phyloP scores from a whole-genome alignment of 2,888 invertebrate genomes.

The Ichneumoninae sp. region DNA sequence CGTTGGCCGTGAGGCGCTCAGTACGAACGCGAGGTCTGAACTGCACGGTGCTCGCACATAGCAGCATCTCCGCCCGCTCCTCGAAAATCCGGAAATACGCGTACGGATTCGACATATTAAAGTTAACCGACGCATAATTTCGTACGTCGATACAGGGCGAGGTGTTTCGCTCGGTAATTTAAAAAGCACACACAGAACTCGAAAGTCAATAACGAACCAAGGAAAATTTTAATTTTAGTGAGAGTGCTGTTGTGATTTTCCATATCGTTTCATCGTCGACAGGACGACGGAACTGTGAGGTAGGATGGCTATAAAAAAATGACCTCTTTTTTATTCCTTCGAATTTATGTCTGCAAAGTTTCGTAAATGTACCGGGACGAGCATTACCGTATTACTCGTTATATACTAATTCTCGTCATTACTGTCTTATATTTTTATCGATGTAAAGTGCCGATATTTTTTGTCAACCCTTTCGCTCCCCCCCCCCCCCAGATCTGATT shows the following conservation, averaged over 20 bases:
- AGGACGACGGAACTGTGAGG: slow-evolving; percentile 37
- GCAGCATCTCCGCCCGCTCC: slow-evolving; percentile 47
- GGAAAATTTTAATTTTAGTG: slow-evolving; percentile 54
- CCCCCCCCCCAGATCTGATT: no score
- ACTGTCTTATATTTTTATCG: no score
- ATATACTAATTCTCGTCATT: not conserved
- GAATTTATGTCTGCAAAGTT: not conserved
- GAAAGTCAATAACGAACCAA: slow-evolving; percentile 32
- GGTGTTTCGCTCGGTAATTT: slow-evolving; percentile 39
- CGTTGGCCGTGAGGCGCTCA: slow-evolving; percentile 71
- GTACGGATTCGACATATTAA: not conserved
- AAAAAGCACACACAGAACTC: not conserved
- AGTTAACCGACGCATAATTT: not conserved
- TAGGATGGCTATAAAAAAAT: slow-evolving; percentile 31
- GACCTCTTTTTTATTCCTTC: slow-evolving; percentile 3
- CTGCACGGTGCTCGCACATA: slow-evolving; percentile 62
- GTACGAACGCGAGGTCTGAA: slow-evolving; percentile 70
- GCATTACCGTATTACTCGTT: not conserved
- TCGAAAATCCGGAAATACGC: slow-evolving; percentile 46
- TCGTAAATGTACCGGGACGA: not conserved
- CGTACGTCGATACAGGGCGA: not conserved
- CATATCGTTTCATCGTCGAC: slow-evolving; percentile 20
- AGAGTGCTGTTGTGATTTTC: slow-evolving; percentile 57
- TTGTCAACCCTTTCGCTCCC: not conserved
- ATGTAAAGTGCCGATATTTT: no score